phyloP scores from a whole-genome alignment of 1,140 invertebrate genomes.

The Caerostris darwini region DNA sequence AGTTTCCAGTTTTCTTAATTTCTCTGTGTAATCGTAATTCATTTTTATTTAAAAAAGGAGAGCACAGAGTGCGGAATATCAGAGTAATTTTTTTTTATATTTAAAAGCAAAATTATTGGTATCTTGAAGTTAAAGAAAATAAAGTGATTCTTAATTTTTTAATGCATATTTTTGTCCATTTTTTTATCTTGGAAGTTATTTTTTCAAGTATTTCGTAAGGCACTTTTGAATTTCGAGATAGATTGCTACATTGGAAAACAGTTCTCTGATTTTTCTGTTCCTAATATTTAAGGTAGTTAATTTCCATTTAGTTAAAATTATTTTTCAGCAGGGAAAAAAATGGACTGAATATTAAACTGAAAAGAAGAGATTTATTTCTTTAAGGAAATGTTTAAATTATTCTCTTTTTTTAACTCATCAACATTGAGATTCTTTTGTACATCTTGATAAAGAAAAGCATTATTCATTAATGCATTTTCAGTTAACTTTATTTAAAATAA shows the following conservation, averaged over 20 bases:
- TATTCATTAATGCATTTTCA: neutral
- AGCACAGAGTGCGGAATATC: neutral
- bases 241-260: neutral
- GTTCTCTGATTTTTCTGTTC: neutral
- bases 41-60: constrained; percentile 1
- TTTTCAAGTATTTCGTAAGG: neutral
- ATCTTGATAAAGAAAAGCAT: neutral
- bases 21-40: neutral
- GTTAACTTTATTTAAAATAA: neutral
- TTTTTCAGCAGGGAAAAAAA: constrained; percentile 19
- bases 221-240: neutral
- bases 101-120: constrained; percentile 21
- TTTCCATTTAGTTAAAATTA: constrained; percentile 19
- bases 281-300: constrained; percentile 16
- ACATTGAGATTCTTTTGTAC: neutral
- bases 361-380: neutral
- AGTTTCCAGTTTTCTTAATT: neutral
- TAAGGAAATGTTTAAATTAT: neutral
- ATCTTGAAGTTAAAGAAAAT: constrained; percentile 27
- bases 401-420: neutral
- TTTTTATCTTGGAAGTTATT: neutral
- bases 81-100: neutral
- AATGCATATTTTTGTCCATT: constrained; percentile 36
- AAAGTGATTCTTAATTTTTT: constrained; percentile 47
- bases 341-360: neutral